Conservation (phyloP, 2,113 vertebrate species). For the Centropus unirufus region DNA sequence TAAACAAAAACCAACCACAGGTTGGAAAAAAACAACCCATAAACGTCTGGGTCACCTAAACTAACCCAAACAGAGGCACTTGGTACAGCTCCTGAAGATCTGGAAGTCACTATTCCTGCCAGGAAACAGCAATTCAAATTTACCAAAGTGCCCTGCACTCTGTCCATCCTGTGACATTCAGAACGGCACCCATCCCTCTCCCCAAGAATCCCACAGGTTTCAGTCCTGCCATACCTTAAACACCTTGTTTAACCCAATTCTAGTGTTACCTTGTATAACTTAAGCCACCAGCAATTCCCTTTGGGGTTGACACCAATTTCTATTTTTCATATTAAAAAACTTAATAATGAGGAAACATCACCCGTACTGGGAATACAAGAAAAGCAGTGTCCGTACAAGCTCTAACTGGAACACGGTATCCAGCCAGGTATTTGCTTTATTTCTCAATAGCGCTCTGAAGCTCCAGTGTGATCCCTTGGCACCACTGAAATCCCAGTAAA, state of each 20-base stretch:
- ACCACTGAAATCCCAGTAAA: background rate
- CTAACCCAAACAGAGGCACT: too few species aligned
- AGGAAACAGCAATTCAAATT: background rate
- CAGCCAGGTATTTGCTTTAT: background rate
- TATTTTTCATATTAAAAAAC: conserved; percentile 6
- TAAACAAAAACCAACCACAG: too few species aligned
- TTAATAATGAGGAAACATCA: background rate
- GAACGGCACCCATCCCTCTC: background rate
- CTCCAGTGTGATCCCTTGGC: background rate
- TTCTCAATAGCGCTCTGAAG: background rate
- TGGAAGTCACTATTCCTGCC: too few species aligned
- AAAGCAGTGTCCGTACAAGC: background rate
- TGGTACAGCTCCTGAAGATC: too few species aligned
- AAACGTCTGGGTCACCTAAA: too few species aligned
- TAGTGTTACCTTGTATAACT: background rate
- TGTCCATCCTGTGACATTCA: background rate
- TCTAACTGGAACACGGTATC: conserved; percentile 39
- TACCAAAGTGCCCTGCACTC: background rate
- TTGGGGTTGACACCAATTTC: conserved; percentile 36
- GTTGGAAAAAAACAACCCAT: too few species aligned
- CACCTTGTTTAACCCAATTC: conserved; percentile 12
- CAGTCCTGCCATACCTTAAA: background rate
- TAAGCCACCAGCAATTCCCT: background rate
- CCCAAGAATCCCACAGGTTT: background rate
- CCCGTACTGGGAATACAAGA: conserved; percentile 32